Evolutionary conservation across 2,113 vertebrate species (phyloP).

Genomic region (Acanthisitta chloris): DNA sequence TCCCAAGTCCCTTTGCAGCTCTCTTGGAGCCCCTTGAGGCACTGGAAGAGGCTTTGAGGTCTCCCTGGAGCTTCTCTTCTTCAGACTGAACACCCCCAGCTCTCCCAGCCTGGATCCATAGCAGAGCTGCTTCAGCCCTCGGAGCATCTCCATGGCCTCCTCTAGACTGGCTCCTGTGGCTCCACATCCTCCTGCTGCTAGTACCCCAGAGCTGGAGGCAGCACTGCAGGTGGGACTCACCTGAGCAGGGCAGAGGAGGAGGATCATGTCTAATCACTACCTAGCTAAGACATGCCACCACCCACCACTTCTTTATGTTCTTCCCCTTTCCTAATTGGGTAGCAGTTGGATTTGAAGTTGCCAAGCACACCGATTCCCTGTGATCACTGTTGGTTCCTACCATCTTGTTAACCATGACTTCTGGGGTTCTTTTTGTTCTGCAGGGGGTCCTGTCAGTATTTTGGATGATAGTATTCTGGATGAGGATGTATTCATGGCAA

Average conservation of each 20-base stretch:
- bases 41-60: background rate
- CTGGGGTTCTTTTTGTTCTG: background rate
- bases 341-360: background rate
- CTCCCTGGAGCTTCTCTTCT: background rate
- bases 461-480: background rate
- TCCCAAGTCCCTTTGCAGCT: background rate
- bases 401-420: rapidly evolving
- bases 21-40: background rate
- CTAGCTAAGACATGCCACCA: background rate
- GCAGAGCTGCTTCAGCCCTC: background rate
- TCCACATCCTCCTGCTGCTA: background rate
- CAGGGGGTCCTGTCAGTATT: rapidly evolving
- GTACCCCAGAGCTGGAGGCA: background rate
- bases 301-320: background rate
- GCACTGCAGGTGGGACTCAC: background rate
- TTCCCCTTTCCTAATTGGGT: background rate
- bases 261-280: background rate
- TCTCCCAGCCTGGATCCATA: background rate
- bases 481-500: rapidly evolving
- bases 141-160: background rate
- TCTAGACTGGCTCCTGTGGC: background rate
- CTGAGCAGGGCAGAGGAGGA: background rate
- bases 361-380: background rate
- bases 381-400: background rate
- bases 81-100: background rate